These are phyloP conservation scores for Allygus modestus DNA, from an alignment of 2,888 invertebrate species.

Conservation along the genomic window DNA sequence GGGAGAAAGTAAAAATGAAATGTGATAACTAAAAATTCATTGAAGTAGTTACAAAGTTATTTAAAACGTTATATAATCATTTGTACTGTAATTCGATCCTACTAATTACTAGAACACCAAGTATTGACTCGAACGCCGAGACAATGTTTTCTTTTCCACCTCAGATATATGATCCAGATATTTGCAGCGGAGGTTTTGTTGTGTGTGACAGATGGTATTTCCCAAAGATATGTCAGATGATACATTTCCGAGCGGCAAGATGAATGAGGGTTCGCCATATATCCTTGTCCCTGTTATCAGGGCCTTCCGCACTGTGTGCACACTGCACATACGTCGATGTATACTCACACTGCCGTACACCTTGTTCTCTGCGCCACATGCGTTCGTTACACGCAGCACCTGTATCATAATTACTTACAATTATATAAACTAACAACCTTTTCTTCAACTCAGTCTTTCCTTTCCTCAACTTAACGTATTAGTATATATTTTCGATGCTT, in stretches of 20 bases:
- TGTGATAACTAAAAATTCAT: too few relatives aligned
- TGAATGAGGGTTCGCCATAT: conserved; percentile 43
- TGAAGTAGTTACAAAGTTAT: too few relatives aligned
- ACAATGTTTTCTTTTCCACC: conserved; percentile 6
- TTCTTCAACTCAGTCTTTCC: too few relatives aligned
- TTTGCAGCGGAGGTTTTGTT: conserved; percentile 27
- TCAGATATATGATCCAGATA: conserved; percentile 26
- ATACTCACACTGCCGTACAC: neutral
- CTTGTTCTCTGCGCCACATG: neutral
- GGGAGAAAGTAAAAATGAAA: too few relatives aligned
- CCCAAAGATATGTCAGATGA: conserved; percentile 47
- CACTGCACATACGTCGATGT: conserved; percentile 5
- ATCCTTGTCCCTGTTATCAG: conserved; percentile 46
- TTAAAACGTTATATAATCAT: too few relatives aligned
- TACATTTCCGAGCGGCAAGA: conserved; percentile 33
- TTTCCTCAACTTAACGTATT: too few relatives aligned
- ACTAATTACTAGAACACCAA: too few relatives aligned
- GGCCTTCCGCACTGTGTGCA: conserved; percentile 11
- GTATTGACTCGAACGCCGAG: neutral
- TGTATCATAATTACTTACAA: too few relatives aligned
- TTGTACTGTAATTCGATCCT: too few relatives aligned
- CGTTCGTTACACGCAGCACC: too few relatives aligned
- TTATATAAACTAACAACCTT: too few relatives aligned
- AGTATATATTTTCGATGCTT: too few relatives aligned
- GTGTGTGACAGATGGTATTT: conserved; percentile 45